Evolutionary conservation across 2,113 vertebrate genomes (phyloP), one percentile per base, ranked within the genome.

Genomic region (Podiceps cristatus): DNA sequence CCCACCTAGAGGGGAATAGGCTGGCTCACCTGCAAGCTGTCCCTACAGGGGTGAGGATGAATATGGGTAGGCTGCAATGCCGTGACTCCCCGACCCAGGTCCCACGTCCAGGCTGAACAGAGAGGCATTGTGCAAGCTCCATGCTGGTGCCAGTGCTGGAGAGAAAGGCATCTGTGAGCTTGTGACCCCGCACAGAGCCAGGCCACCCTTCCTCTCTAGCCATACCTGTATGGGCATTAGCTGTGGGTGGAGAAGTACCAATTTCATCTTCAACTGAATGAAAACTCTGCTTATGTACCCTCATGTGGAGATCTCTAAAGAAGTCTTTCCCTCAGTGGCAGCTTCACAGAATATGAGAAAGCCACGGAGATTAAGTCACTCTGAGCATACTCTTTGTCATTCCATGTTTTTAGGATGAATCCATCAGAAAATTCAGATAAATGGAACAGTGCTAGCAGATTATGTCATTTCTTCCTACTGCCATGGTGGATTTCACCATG

Each of bases 41-140:
- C 50, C 3, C 1, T 4, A 3, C 4, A 1, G 6, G 14, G 10
- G 2, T 37, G 31, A 52, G n/a, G 29, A 16, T 42, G 59, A 71
- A 18, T 33, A 6, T 27, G 28, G 18, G 25, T 18, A 44, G 59
- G 31, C 79, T 84, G n/a, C 40, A 59, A 9, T 50, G 24, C 31
- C 25, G 50, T 37, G n/a, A 33, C 52, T 67, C 31, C n/a, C 42
- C 55, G 18, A 42, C 11, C 10, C 24, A 33, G 52, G 22, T 29
- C 49, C 5, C 3, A 2, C 3, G 0, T 79, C 37, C 11, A 20
- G 25, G 37, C 52, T 44, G 64, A 23, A 18, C 63, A 81, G 59
- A 81, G 44, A 0, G 2, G 18, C 72, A 55, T 56, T 0, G 0
- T 42, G 33, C 23, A 67, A 77, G 19, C 19, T 69, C 40, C 13